These are phyloP conservation scores for Zaprionus bogoriensis DNA, from an alignment of 2,888 invertebrate genomes.

Conservation along the genomic window DNA sequence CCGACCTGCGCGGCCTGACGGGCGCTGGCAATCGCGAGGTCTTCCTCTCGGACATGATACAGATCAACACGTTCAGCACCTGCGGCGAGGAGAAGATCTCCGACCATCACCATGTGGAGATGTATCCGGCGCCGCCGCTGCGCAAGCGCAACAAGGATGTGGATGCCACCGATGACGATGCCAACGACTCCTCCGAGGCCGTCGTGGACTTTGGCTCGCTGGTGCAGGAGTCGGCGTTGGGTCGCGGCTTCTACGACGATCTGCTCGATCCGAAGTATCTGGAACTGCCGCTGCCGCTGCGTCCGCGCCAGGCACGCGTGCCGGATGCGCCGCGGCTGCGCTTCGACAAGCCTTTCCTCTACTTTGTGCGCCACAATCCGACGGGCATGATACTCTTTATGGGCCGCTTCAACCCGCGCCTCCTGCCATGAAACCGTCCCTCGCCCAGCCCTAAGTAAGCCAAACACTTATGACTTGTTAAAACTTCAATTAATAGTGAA, in stretches of 20 bases:
- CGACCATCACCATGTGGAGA: slow-evolving; percentile 91
- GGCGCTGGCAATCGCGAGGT: slow-evolving; percentile 90
- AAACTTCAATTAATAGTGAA: slow-evolving; percentile 60
- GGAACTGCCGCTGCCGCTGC: slow-evolving; percentile 86
- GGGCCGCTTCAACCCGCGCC: slow-evolving; percentile 93
- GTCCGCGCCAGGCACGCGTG: slow-evolving; percentile 88
- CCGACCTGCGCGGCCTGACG: slow-evolving; percentile 92
- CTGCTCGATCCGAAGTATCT: slow-evolving; percentile 84
- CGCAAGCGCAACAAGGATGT: slow-evolving; percentile 84
- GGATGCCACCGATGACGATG: slow-evolving; percentile 69
- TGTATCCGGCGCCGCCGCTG: slow-evolving; percentile 89
- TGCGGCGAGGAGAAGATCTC: slow-evolving; percentile 89
- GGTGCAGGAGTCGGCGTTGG: slow-evolving; percentile 85
- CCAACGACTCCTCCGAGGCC: slow-evolving; percentile 76
- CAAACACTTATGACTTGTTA: slow-evolving; percentile 44
- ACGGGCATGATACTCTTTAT: slow-evolving; percentile 95
- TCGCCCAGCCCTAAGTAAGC: slow-evolving; percentile 40
- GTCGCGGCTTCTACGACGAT: slow-evolving; percentile 88
- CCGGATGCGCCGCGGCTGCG: slow-evolving; percentile 89
- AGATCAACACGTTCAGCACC: slow-evolving; percentile 92
- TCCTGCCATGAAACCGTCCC: slow-evolving; percentile 87
- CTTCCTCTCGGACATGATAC: slow-evolving; percentile 92
- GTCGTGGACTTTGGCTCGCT: slow-evolving; percentile 80
- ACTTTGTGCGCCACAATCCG: slow-evolving; percentile 94
- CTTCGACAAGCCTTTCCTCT: slow-evolving; percentile 94